A percentile compares a stretch with the other conserved stretches of the same genome.
Evolutionary conservation across 2,113 vertebrate species (phyloP).

Genomic region (Apodemus sylvaticus): DNA sequence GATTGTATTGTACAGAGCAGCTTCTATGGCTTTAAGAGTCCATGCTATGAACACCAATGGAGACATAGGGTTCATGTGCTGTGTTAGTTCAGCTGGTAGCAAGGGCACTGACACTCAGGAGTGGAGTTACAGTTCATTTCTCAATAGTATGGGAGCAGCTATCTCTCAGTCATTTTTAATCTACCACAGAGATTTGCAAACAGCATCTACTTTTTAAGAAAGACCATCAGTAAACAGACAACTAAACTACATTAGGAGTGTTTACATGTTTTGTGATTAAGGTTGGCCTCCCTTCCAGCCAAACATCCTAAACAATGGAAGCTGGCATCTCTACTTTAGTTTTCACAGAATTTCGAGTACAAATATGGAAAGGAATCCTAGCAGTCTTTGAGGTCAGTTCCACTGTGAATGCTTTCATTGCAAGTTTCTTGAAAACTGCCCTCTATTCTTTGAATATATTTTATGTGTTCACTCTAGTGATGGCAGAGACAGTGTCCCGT

Average conservation of each 20-base stretch:
- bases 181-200: constrained; percentile 2
- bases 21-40: not conserved
- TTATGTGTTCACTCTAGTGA: constrained; percentile 1
- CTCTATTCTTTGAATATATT: constrained; percentile 27
- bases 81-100: not conserved
- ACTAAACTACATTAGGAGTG: not conserved
- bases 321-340: not conserved
- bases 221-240: not conserved
- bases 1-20: not conserved
- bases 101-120: not conserved
- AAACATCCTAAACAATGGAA: not conserved
- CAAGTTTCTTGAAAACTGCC: not conserved
- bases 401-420: not conserved
- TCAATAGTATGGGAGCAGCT: not conserved
- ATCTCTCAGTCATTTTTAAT: not conserved
- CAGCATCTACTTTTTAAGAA: constrained; percentile 17
- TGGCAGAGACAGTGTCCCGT: not conserved
- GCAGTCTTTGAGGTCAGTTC: not conserved
- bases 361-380: not conserved
- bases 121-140: not conserved
- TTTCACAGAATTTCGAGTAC: not conserved
- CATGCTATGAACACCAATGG: not conserved
- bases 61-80: not conserved
- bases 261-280: not conserved
- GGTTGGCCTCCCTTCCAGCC: not conserved